phyloP scores from a whole-genome alignment of 2,888 invertebrate species.

The Drosophila meridiana region DNA sequence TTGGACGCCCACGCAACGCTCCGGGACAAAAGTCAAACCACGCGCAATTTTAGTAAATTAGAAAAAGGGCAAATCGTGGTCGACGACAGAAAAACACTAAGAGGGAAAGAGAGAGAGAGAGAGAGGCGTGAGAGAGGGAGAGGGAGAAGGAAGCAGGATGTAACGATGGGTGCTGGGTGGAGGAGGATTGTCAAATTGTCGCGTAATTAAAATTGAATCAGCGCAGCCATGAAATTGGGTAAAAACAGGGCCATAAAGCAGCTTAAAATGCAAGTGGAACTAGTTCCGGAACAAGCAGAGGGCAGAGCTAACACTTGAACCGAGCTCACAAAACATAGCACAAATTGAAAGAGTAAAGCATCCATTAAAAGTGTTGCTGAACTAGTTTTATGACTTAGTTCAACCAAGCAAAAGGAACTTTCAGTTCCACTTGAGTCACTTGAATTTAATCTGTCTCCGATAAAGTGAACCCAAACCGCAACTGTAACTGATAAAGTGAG shows the following conservation, averaged over 20 bases:
- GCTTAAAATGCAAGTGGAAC: constrained; percentile 1
- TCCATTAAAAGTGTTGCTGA: neutral
- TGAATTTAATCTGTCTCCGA: neutral
- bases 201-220: constrained; percentile 59
- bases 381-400: neutral
- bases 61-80: constrained; percentile 32
- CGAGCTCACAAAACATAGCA: neutral
- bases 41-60: constrained; percentile 45
- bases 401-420: neutral
- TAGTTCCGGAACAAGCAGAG: neutral
- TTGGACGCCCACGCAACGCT: constrained; percentile 28
- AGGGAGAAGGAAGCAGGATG: neutral
- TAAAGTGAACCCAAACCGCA: neutral
- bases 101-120: neutral
- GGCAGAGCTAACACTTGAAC: neutral
- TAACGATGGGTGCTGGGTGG: neutral
- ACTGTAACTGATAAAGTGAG: neutral
- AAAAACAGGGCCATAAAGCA: constrained; percentile 18
- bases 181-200: constrained; percentile 29
- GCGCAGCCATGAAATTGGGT: constrained; percentile 22
- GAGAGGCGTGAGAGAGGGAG: neutral
- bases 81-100: neutral
- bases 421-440: neutral
- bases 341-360: neutral
- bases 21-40: constrained; percentile 44